phyloP scores from a whole-genome alignment of 2,888 invertebrate species.

The Trilocha varians region DNA sequence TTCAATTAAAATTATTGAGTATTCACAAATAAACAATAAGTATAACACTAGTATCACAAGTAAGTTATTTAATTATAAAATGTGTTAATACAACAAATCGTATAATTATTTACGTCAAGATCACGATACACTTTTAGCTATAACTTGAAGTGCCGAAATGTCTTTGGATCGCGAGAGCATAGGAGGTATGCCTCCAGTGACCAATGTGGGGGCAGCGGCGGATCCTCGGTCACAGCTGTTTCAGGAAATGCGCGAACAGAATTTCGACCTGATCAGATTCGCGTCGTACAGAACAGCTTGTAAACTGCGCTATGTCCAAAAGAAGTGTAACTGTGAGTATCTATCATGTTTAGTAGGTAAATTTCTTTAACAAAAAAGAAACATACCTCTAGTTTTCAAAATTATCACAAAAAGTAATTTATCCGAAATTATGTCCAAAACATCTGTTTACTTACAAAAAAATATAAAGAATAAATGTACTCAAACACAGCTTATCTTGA shows the following conservation, averaged over 20 bases:
- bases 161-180: slow-evolving; percentile 55
- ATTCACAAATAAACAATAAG: too few relatives aligned
- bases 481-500: too few relatives aligned
- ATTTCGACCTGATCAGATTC: slow-evolving; percentile 96
- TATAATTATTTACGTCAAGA: too few relatives aligned
- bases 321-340: slow-evolving; percentile 93
- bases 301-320: slow-evolving; percentile 97
- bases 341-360: not conserved
- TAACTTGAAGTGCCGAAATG: slow-evolving; percentile 28
- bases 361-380: not conserved
- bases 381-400: not conserved
- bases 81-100: too few relatives aligned
- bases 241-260: slow-evolving; percentile 91
- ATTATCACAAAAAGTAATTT: too few relatives aligned
- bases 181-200: slow-evolving; percentile 25
- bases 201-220: slow-evolving; percentile 24
- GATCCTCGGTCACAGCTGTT: slow-evolving; percentile 84
- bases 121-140: too few relatives aligned
- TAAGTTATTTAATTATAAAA: too few relatives aligned
- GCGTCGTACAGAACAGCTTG: slow-evolving; percentile 98
- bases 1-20: too few relatives aligned
- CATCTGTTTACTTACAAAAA: too few relatives aligned
- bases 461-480: too few relatives aligned
- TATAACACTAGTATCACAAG: too few relatives aligned
- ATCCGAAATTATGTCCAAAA: too few relatives aligned